Conservation (phyloP, 2,797 vertebrate genomes). For the Enteromius mattozi region DNA sequence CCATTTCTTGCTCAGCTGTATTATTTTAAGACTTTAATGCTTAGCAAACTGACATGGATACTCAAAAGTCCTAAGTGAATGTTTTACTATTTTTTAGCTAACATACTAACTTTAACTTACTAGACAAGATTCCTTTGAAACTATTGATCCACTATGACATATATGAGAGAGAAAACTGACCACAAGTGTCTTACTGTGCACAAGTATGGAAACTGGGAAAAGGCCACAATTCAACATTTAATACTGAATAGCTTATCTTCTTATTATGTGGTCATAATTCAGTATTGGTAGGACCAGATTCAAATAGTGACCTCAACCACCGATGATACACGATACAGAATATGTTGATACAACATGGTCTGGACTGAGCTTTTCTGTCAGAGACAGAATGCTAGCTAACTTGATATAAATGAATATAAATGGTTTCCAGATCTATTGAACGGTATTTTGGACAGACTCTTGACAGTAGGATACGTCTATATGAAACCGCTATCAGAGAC, state of each 20-base stretch:
- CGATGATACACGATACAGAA: constrained; percentile 2
- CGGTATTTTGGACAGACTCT: not conserved
- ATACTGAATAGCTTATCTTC: not conserved
- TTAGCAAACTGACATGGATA: not conserved
- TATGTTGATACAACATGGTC: not conserved
- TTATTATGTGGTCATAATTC: constrained; percentile 1
- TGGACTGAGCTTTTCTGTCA: constrained; percentile 7
- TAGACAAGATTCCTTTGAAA: not conserved
- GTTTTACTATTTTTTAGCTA: not conserved
- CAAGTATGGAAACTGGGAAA: not conserved
- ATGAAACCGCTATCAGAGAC: not conserved
- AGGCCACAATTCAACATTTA: not conserved
- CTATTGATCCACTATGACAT: not conserved
- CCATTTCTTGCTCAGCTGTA: too few species aligned
- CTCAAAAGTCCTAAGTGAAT: not conserved
- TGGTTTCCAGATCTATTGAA: constrained; percentile 26
- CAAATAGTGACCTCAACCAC: constrained; percentile 5
- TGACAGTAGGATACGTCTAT: not conserved
- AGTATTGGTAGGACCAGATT: constrained; percentile 1
- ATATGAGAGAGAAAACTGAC: not conserved
- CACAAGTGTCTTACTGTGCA: not conserved
- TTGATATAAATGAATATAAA: constrained; percentile 12
- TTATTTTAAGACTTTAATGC: not conserved
- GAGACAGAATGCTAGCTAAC: not conserved
- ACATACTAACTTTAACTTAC: not conserved